These are phyloP conservation scores for Siderastrea radians DNA, from an alignment of 92 coral and sea anemone species.

Conservation along the genomic window DNA sequence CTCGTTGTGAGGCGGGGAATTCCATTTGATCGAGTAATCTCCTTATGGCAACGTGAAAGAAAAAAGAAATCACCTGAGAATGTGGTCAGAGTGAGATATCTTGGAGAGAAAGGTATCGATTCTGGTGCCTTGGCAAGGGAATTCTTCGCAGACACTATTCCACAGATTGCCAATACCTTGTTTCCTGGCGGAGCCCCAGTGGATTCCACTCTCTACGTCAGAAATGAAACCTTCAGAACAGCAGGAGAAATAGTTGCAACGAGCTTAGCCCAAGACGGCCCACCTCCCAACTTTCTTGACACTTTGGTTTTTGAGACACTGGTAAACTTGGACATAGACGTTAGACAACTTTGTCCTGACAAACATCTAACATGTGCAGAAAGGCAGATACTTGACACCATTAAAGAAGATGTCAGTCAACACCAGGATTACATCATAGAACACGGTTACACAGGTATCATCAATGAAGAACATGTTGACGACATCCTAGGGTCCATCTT, in stretches of 20 bases:
- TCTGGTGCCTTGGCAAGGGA: constrained; percentile 21
- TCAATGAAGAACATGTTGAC: constrained; percentile 6
- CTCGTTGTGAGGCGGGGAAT: not conserved
- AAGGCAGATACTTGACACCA: not conserved
- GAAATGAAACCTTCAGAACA: not conserved
- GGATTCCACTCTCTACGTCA: constrained; percentile 39
- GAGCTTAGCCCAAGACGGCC: constrained; percentile 55
- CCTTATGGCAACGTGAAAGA: constrained; percentile 49
- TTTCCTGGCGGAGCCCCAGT: constrained; percentile 64
- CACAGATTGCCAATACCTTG: not conserved
- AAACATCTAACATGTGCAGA: constrained; percentile 30
- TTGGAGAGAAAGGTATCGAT: constrained; percentile 44
- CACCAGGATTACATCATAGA: constrained; percentile 26
- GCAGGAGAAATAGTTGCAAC: constrained; percentile 58
- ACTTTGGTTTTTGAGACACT: not conserved
- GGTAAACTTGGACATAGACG: constrained; percentile 5
- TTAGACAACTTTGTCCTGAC: not conserved
- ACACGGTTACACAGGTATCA: constrained; percentile 47
- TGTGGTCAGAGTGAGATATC: not conserved
- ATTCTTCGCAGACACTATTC: constrained; percentile 3
- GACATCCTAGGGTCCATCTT: constrained; percentile 17
- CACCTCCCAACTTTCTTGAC: constrained; percentile 58
- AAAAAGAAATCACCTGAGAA: constrained; percentile 12
- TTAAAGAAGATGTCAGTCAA: constrained; percentile 16
- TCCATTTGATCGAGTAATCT: not conserved